Evolutionary conservation across 2,888 invertebrate genomes (phyloP).

Genomic region (Chydorus sphaericus): DNA sequence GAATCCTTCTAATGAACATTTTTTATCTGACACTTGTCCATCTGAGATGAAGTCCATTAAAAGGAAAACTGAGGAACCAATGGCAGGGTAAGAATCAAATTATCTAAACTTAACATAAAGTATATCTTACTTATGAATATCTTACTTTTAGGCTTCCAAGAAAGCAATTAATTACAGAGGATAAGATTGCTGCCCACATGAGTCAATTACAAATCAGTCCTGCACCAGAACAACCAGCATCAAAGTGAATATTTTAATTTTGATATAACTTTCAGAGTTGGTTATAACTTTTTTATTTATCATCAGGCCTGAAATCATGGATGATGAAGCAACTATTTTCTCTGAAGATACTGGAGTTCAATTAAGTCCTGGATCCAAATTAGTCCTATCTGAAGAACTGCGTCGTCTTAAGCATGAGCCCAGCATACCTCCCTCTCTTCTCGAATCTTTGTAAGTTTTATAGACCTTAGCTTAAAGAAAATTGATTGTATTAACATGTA

Average conservation of each 20-base stretch:
- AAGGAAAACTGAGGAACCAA: not conserved
- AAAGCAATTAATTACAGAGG: constrained; percentile 67
- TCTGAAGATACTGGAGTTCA: not conserved
- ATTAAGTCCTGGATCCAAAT: constrained; percentile 4
- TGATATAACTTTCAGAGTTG: not conserved
- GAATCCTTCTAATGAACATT: not conserved
- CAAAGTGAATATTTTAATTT: not conserved
- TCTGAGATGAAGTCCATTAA: not conserved
- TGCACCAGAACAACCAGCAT: not conserved
- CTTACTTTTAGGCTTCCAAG: constrained; percentile 1
- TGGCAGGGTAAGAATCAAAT: not conserved
- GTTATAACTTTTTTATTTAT: not conserved
- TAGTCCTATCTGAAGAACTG: constrained; percentile 11
- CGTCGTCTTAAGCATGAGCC: not conserved
- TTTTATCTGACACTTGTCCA: not conserved
- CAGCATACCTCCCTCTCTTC: not conserved
- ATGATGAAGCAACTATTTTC: not conserved
- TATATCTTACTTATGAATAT: not conserved
- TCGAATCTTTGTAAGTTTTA: not conserved
- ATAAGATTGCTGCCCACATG: constrained; percentile 68
- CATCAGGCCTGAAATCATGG: not conserved
- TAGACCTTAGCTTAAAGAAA: not conserved
- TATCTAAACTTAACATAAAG: not conserved
- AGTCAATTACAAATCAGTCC: constrained; percentile 50
- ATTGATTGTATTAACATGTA: not conserved